These are phyloP conservation scores for Cyclargus thomasi DNA, from an alignment of 1,140 invertebrate species.

Conservation along the genomic window DNA sequence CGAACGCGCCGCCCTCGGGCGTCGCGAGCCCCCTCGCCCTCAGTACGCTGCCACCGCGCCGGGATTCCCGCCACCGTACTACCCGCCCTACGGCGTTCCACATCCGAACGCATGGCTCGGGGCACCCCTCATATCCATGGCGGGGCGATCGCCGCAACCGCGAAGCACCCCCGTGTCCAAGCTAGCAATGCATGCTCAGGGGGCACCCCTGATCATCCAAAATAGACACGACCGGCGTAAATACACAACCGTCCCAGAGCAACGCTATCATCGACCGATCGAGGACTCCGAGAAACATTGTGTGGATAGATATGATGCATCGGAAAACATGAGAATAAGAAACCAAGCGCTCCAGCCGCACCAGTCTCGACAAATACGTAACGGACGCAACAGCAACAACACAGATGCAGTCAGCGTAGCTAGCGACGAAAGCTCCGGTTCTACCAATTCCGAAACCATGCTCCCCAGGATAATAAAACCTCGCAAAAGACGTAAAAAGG, in stretches of 20 bases:
- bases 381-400: constrained; percentile 66
- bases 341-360: constrained; percentile 59
- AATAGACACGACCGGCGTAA: constrained; percentile 73
- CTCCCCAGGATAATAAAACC: constrained; percentile 92
- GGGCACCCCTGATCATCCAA: constrained; percentile 83
- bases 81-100: constrained; percentile 62
- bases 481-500: constrained; percentile 91
- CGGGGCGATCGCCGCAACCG: constrained; percentile 62
- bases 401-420: constrained; percentile 82
- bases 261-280: constrained; percentile 53
- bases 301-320: constrained; percentile 47
- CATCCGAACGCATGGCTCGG: constrained; percentile 79
- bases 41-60: constrained; percentile 64
- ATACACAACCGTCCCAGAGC: constrained; percentile 54
- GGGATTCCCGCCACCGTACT: constrained; percentile 67
- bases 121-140: constrained; percentile 82
- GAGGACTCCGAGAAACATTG: constrained; percentile 42
- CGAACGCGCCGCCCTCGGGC: constrained; percentile 68
- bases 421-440: constrained; percentile 85
- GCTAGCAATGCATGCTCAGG: constrained; percentile 85
- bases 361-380: constrained; percentile 48
- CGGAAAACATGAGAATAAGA: constrained; percentile 54
- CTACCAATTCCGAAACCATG: constrained; percentile 83
- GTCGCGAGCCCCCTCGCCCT: constrained; percentile 68
- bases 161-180: constrained; percentile 75